Percentiles rank a stretch among this genome's conserved stretches.
phyloP scores from a whole-genome alignment of 2,113 vertebrate species.

The Pontoporia blainvillei region DNA sequence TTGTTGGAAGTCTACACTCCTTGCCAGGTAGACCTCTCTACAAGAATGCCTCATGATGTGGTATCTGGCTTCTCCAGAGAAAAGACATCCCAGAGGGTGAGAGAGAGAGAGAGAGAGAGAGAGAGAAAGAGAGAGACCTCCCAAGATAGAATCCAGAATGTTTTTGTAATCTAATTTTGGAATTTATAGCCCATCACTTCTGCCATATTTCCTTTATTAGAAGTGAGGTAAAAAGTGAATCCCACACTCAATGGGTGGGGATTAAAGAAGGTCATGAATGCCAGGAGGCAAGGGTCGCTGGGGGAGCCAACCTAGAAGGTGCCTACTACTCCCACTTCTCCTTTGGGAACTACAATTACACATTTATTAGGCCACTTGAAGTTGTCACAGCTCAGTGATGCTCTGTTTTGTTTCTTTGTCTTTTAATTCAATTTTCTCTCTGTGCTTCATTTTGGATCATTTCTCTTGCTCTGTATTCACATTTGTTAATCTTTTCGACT shows the following conservation, averaged over 20 bases:
- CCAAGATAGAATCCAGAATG: not conserved
- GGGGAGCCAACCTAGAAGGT: not conserved
- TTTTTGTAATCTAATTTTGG: not conserved
- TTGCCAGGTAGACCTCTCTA: not conserved
- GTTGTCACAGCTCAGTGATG: not conserved
- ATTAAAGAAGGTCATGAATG: not conserved
- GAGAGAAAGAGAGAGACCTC: not conserved
- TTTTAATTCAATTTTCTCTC: not conserved
- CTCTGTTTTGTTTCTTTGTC: not conserved
- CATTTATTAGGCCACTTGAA: not conserved
- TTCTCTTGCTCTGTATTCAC: not conserved
- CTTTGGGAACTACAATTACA: not conserved
- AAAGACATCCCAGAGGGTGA: not conserved
- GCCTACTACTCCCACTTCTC: not conserved
- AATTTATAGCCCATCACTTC: not conserved
- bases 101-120: not conserved
- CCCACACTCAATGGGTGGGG: not conserved
- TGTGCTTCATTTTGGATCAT: not conserved
- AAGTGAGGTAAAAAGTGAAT: not conserved
- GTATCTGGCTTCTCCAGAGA: not conserved
- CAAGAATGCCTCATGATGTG: not conserved
- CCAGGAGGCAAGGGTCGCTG: not conserved
- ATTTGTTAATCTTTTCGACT: not conserved
- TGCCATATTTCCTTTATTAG: not conserved
- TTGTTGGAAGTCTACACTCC: not conserved